Evolutionary conservation across 2,888 invertebrate genomes (phyloP).

Genomic region (Notodonta dromedarius): DNA sequence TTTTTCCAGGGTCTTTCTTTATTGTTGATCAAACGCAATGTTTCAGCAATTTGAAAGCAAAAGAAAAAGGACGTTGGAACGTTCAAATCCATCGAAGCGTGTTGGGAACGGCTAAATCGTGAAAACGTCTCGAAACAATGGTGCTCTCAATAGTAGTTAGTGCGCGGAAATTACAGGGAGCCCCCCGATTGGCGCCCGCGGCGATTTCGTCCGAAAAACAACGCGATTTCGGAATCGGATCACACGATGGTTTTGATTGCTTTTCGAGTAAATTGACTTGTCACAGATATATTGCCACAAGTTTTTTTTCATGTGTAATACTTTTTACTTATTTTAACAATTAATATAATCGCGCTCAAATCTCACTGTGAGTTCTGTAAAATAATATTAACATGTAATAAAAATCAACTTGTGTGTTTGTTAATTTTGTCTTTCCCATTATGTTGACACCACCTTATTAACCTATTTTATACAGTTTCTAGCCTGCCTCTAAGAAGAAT

Average conservation of each 20-base stretch:
- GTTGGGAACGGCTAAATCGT: slow-evolving; percentile 46
- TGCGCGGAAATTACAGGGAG: slow-evolving; percentile 62
- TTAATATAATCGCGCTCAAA: neutral
- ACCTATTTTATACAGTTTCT: no score
- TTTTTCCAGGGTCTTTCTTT: slow-evolving; percentile 29
- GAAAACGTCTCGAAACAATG: slow-evolving; percentile 57
- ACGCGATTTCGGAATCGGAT: slow-evolving; percentile 64
- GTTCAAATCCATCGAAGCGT: slow-evolving; percentile 40
- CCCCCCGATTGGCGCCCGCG: slow-evolving; percentile 46
- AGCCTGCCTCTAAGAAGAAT: no score
- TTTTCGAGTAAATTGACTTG: slow-evolving; percentile 55
- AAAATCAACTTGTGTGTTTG: no score
- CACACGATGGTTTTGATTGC: slow-evolving; percentile 73
- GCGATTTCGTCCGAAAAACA: slow-evolving; percentile 57
- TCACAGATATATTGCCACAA: slow-evolving; percentile 13
- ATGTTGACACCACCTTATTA: no score
- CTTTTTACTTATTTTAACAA: neutral
- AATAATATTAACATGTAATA: no score
- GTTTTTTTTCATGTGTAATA: slow-evolving; percentile 26
- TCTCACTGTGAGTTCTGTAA: neutral
- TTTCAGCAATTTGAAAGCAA: slow-evolving; percentile 37
- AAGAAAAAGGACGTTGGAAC: slow-evolving; percentile 26
- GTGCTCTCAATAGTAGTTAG: slow-evolving; percentile 61
- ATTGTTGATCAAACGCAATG: slow-evolving; percentile 42
- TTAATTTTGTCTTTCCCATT: no score